These are phyloP conservation scores for Lepas anatifera DNA, from an alignment of 2,888 invertebrate genomes.

Conservation along the genomic window DNA sequence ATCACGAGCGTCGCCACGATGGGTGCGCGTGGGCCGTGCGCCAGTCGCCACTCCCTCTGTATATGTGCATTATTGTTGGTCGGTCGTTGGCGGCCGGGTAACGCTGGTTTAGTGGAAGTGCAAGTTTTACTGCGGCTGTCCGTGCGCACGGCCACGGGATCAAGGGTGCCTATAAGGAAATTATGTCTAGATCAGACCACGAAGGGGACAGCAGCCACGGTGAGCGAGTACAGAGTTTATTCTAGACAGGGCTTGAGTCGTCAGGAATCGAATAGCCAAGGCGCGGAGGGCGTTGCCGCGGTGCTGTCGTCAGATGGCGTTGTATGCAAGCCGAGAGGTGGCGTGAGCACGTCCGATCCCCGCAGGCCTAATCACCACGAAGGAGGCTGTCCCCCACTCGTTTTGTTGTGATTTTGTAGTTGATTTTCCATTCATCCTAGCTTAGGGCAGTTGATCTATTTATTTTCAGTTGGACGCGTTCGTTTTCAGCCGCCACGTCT, in stretches of 20 bases:
- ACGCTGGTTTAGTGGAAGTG: too few species aligned
- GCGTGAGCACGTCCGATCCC: too few species aligned
- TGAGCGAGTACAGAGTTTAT: background rate
- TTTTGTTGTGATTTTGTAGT: conserved; percentile 12
- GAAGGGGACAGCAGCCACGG: background rate
- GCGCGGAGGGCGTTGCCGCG: background rate
- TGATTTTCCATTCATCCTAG: background rate
- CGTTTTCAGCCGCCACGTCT: conserved; percentile 2
- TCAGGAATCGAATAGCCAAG: too few species aligned
- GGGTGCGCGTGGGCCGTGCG: too few species aligned
- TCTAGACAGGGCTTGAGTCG: background rate
- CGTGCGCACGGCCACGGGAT: background rate
- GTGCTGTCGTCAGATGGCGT: too few species aligned
- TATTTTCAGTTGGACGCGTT: background rate
- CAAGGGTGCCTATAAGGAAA: conserved; percentile 6
- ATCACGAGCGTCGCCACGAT: too few species aligned
- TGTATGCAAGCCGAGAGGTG: background rate
- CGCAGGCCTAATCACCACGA: too few species aligned
- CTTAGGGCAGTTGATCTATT: conserved; percentile 1
- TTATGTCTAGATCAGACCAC: background rate
- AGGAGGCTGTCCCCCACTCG: background rate
- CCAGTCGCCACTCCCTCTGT: too few species aligned
- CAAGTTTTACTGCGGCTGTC: background rate
- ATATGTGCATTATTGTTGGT: background rate
- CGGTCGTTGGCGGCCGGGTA: background rate